Percentiles rank a stretch among this genome's conserved stretches.
Conservation (phyloP, 2,113 vertebrate species). For the Macrotis lagotis region DNA sequence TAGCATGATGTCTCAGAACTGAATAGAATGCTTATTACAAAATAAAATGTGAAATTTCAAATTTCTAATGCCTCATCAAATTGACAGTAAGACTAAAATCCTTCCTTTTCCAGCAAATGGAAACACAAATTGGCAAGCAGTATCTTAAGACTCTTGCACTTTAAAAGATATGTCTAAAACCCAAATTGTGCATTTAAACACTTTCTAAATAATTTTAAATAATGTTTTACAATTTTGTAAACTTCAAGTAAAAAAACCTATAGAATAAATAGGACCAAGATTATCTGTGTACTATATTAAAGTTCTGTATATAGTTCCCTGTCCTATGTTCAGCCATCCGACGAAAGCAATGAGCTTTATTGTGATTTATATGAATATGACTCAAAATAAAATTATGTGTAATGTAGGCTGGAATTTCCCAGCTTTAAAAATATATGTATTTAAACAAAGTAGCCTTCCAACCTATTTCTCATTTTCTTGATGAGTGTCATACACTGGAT, state of each 20-base stretch:
- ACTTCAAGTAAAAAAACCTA: neutral
- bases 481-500: neutral
- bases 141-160: neutral
- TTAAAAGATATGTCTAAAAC: neutral
- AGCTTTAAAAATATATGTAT: neutral
- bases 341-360: neutral
- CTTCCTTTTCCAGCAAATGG: neutral
- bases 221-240: neutral
- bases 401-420: neutral
- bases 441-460: neutral
- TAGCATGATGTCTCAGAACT: neutral
- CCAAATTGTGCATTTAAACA: neutral
- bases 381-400: neutral
- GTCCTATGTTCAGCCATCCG: neutral
- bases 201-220: neutral
- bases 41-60: neutral
- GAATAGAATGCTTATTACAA: neutral
- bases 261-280: neutral
- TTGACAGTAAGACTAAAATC: neutral
- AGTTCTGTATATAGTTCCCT: no score
- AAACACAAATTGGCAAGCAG: neutral
- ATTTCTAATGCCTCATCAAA: neutral
- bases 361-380: neutral
- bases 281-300: neutral
- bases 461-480: neutral